These are phyloP conservation scores for Stigmatopora nigra DNA, from an alignment of 2,113 vertebrate genomes.

Conservation along the genomic window DNA sequence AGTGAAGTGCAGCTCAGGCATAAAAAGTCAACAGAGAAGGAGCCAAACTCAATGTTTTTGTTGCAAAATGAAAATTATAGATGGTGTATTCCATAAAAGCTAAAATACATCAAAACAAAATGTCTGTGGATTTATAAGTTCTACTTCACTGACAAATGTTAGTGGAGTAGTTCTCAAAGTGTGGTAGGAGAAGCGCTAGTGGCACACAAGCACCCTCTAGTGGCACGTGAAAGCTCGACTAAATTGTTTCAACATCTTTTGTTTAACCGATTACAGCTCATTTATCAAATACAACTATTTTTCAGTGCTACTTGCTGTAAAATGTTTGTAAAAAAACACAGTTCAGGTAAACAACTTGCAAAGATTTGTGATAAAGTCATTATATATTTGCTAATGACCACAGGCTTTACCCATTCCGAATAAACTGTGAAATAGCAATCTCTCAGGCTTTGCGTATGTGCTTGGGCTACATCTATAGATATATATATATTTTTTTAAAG, in stretches of 20 bases:
- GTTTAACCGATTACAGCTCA: too few species aligned
- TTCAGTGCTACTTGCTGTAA: too few species aligned
- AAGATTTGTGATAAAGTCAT: not conserved
- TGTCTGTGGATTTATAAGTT: not conserved
- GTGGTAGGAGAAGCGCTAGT: too few species aligned
- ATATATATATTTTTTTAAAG: not conserved
- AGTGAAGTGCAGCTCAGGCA: slow-evolving; percentile 23
- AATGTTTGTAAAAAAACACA: too few species aligned
- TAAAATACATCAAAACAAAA: not conserved
- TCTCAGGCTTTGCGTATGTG: not conserved
- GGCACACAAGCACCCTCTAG: too few species aligned
- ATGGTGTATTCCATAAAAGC: not conserved
- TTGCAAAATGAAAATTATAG: slow-evolving; percentile 11
- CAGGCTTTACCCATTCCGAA: not conserved
- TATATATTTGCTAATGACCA: not conserved
- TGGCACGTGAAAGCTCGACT: too few species aligned
- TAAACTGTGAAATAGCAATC: not conserved
- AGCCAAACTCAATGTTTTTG: slow-evolving; percentile 17
- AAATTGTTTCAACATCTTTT: too few species aligned
- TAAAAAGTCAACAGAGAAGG: slow-evolving; percentile 6
- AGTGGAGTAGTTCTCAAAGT: too few species aligned
- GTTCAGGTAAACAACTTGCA: not conserved
- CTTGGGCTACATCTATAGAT: too few species aligned
- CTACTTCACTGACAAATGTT: not conserved
- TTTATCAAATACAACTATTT: too few species aligned